Evolutionary conservation across 2,888 invertebrate species (phyloP), one percentile per base, ranked within the genome.

Genomic region (Steinernema carpocapsae): DNA sequence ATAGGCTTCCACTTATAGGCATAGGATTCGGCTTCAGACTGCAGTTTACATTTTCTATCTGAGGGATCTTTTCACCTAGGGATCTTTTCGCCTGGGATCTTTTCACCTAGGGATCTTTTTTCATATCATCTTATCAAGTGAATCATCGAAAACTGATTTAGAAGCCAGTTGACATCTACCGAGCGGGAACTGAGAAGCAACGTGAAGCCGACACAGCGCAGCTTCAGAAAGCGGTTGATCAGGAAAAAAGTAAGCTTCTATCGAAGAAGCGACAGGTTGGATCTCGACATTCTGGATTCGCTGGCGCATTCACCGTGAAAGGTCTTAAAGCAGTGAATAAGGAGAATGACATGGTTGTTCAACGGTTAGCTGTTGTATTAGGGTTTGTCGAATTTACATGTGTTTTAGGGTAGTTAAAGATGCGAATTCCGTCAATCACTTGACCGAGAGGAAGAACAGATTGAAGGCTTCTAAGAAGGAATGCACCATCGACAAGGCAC

Each of bases 261-360:
- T 12, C 59, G 14, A 70, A 51, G 70, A 29, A 76, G 14, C 43
- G 64, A 22, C 45, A 70, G 52, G 71, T 74, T n/a, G 29, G 14
- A n/a, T 37, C 43, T 12, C 29, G 45, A 17, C 46, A 56, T 17
- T 43, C 37, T 1, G 48, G 72, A 3, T 70, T 70, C 43, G 71
- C 76, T 73, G 72, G 81, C 42, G 26, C 59, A 10, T 97, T 92
- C 89, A 92, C 93, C 0, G 92, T 97, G 22, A 92, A 93, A 88
- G 94, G 96, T 88, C 92, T 97, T 91, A 95, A 95, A 89, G 94
- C 96, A 26, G 92, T 96, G 86, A 93, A 93, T 80, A 91, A 94
- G 79, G 93, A 87, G 79, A 94, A 94, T 88, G 90, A 89, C 73
- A 75, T 83, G 71, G 76, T 86, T 0, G 78, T 84, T 22, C 76